Percentiles rank a stretch among this genome's conserved stretches.
phyloP scores from a whole-genome alignment of 2,113 vertebrate species.

The Corythornis cristatus region DNA sequence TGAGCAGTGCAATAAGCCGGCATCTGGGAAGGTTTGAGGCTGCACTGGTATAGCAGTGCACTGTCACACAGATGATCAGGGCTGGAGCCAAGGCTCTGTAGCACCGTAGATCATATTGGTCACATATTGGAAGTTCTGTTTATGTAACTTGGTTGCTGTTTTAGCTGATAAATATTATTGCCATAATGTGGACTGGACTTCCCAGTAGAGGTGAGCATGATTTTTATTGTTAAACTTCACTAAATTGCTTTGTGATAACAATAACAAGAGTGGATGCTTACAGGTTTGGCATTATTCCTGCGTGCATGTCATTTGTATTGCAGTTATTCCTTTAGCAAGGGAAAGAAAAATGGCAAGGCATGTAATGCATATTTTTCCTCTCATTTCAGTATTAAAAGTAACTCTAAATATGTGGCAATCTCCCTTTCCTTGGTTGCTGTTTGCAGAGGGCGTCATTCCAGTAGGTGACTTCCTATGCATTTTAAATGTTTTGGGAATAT shows the following conservation, averaged over 20 bases:
- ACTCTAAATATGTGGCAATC: constrained; percentile 63
- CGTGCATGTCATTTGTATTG: constrained; percentile 49
- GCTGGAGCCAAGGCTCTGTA: constrained; percentile 75
- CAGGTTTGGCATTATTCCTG: constrained; percentile 29
- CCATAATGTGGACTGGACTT: constrained; percentile 86
- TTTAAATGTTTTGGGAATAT: constrained; percentile 66
- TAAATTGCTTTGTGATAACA: constrained; percentile 36
- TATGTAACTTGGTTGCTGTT: constrained; percentile 73
- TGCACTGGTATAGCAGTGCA: constrained; percentile 72
- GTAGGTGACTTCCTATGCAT: constrained; percentile 75
- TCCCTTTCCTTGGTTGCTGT: constrained; percentile 65
- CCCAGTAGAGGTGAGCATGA: constrained; percentile 83
- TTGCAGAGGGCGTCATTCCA: constrained; percentile 72
- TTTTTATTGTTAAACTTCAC: constrained; percentile 75
- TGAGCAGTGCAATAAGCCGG: constrained; percentile 80
- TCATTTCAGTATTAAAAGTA: constrained; percentile 61
- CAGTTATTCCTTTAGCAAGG: neutral
- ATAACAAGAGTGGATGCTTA: constrained; percentile 34
- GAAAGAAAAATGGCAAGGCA: constrained; percentile 22
- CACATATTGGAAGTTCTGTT: constrained; percentile 80
- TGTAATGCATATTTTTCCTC: constrained; percentile 7
- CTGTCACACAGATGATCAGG: constrained; percentile 79
- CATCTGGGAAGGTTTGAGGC: constrained; percentile 78
- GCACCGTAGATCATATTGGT: constrained; percentile 69
- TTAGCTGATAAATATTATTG: constrained; percentile 66